Conservation (phyloP, 2,797 vertebrate genomes). For the Poecilia wingei region DNA sequence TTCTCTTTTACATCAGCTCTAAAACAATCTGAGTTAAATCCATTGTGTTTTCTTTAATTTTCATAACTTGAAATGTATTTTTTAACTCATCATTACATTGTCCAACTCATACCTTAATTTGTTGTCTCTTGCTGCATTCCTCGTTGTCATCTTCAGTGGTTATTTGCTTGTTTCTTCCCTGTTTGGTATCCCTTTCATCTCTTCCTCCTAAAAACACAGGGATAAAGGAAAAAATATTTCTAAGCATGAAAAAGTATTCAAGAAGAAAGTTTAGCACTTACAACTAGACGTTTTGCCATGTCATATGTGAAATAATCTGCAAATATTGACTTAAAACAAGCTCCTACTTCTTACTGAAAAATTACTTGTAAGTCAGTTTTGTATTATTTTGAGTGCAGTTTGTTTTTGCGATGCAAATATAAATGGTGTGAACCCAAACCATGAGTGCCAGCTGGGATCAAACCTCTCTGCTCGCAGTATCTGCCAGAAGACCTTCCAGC, state of each 20-base stretch:
- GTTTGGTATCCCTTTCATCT: neutral
- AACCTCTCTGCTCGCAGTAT: conserved; percentile 38
- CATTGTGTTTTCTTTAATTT: neutral
- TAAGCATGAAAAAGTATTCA: neutral
- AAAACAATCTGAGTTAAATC: neutral
- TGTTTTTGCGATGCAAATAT: too few relatives aligned
- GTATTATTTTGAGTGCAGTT: too few relatives aligned
- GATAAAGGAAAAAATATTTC: neutral
- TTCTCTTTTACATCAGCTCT: neutral
- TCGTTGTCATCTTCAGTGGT: neutral
- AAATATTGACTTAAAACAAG: too few relatives aligned
- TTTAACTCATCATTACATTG: neutral
- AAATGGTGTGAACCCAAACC: conserved; percentile 19
- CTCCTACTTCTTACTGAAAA: too few relatives aligned
- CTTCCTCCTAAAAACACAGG: neutral
- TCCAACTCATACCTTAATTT: neutral
- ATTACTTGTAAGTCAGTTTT: too few relatives aligned
- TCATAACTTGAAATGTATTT: neutral
- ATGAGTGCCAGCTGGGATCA: conserved; percentile 26
- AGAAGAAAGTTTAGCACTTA: neutral
- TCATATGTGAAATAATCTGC: too few relatives aligned
- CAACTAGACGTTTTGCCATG: too few relatives aligned
- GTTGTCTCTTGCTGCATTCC: neutral
- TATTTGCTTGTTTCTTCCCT: neutral
- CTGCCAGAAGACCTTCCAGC: conserved; percentile 30